These are phyloP conservation scores for Dryas iulia DNA, from an alignment of 1,140 invertebrate genomes.

Conservation along the genomic window DNA sequence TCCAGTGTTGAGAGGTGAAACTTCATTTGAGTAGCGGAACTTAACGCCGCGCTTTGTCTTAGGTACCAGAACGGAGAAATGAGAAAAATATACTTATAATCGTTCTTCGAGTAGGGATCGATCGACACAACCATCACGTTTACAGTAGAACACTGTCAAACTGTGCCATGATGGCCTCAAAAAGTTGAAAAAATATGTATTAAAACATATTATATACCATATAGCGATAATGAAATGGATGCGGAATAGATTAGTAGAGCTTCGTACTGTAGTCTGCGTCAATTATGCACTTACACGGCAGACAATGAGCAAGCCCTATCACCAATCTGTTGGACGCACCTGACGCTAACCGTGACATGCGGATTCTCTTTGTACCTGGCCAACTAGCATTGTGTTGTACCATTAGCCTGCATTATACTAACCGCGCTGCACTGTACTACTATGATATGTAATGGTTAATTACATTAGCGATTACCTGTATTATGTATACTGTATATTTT, in stretches of 20 bases:
- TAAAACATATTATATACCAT: neutral
- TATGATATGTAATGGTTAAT: conserved; percentile 15
- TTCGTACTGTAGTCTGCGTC: conserved; percentile 31
- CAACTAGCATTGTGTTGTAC: conserved; percentile 21
- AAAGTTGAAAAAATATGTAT: no score
- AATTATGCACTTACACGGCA: conserved; percentile 62
- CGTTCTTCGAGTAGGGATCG: no score
- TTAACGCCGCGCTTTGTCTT: no score
- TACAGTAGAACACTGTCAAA: no score
- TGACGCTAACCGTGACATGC: conserved; percentile 54
- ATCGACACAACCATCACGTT: no score
- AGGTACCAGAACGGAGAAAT: no score
- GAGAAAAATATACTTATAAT: no score
- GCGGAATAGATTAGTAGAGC: conserved; percentile 14
- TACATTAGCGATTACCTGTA: conserved; percentile 5
- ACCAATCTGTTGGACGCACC: conserved; percentile 58
- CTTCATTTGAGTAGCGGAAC: no score
- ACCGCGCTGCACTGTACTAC: conserved; percentile 2
- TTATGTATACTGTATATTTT: no score
- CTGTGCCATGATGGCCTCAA: no score
- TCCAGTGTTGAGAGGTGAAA: no score
- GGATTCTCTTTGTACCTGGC: conserved; percentile 56
- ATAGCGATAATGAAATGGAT: conserved; percentile 12
- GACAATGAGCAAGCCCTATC: conserved; percentile 60
- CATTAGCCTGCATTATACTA: conserved; percentile 23